Evolutionary conservation across 2,797 vertebrate genomes (phyloP), one percentile per base, ranked within the genome.

Genomic region (Clarias fuscus): DNA sequence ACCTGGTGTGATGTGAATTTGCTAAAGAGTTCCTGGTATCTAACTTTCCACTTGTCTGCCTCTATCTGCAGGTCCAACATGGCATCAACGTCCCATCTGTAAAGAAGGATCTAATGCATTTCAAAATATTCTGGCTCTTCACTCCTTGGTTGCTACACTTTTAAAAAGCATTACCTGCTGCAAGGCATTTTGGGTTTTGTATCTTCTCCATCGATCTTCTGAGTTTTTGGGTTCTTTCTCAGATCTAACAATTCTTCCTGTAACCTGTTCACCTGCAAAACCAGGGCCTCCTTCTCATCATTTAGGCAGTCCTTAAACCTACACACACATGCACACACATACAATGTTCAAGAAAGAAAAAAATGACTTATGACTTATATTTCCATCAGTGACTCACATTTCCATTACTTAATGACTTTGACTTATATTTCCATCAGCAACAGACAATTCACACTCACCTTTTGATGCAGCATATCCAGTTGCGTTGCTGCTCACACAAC

Each of bases 401-500:
- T 33, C 33, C 33, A 33, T 33, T 33, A 33, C 33, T 33, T 33
- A 33, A 33, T 33, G 33, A 33, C 37, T 37, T 4, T 37, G 48
- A 56, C 22, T 64, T 53, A 11, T 53, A 56, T 56, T 72, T 72
- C 68, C 68, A 48, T 75, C 40, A 43, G 40, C 22, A 73, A 65
- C 56, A 72, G 10, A 79, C 13, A 33, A 58, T 17, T 70, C 48
- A 40, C 30, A 76, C 86, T 2, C 67, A 95, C 95, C 94, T 95
- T 83, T 93, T 95, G 40, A 96, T 92, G 24, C 92, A 93, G 20
- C 87, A 88, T 90, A 95, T 94, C 95, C 95, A 96, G 91, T 90
- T 89, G 11, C 93, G 91, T 89, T 96, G 95, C 40, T 96, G 95
- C 87, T 95, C 92, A 83, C 95, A 95, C 8, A 96, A 91, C 94